Evolutionary conservation across 2,113 vertebrate genomes (phyloP), one percentile per base, ranked within the genome.

Genomic region (Lucifuga dentata): DNA sequence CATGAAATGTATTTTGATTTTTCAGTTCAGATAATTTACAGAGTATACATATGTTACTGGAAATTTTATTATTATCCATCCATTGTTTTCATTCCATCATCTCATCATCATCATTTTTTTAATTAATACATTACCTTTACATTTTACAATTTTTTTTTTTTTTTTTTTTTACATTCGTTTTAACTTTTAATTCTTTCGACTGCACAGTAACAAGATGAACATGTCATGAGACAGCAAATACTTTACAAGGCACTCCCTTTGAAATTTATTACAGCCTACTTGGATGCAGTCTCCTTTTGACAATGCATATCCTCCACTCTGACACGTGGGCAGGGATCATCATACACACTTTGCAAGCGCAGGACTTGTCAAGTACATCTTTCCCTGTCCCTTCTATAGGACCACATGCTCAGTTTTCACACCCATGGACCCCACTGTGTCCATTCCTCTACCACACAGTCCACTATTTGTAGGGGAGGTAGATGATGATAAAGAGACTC

Each of bases 381-480:
- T 91, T 95, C 94, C 74, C 92, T 93, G 73, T 94, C 94, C 78
- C 85, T 94, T 91, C 91, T 94, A 92, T 93, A 92, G 59, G 90
- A 87, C 69, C 3, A 3, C 15, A 0, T 32, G 40, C 91, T 94
- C 56, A 91, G 92, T 90, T 89, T 95, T 81, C 89, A 93, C 71
- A 76, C 88, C 84, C 95, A 96, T 35, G 90, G 88, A 69, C 94
- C 89, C 95, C 95, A 95, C 1, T 83, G 68, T 61, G 93, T 91
- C 95, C 95, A 97, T 39, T 94, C 94, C 57, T 91, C 92, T 68
- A 93, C 88, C 81, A 94, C 91, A 75, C 95, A 96, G 91, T 95
- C 93, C 88, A 94, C 95, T 95, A 87, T 13, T 35, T 92, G 86
- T 26, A 87, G 43, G 77, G 59, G n/a, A n/a, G 5, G 84, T 7